These are phyloP conservation scores for Isotomurus palustris DNA, from an alignment of 2,888 invertebrate species.

Conservation along the genomic window DNA sequence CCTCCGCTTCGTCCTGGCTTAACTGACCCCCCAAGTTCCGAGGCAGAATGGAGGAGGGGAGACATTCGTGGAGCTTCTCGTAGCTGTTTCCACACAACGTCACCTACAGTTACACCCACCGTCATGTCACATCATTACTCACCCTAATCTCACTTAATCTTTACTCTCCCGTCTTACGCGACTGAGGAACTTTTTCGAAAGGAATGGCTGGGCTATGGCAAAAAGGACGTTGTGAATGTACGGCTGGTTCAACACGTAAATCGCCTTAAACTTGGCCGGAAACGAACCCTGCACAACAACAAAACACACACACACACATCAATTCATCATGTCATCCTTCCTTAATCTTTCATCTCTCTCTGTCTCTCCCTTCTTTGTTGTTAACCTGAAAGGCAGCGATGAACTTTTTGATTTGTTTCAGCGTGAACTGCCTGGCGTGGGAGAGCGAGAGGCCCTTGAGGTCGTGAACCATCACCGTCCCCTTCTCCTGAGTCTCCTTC, in stretches of 20 bases:
- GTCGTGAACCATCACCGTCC: slow-evolving; percentile 29
- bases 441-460: slow-evolving; percentile 21
- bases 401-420: slow-evolving; percentile 26
- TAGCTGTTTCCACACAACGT: not conserved
- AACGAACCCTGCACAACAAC: slow-evolving; percentile 21
- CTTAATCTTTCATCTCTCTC: too few species aligned
- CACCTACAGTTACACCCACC: too few species aligned
- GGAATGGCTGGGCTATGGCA: slow-evolving; percentile 23
- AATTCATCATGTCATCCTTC: too few species aligned
- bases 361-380: too few species aligned
- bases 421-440: slow-evolving; percentile 22
- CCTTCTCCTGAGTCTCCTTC: slow-evolving; percentile 27
- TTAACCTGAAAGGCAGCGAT: slow-evolving; percentile 25
- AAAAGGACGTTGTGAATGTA: slow-evolving; percentile 22
- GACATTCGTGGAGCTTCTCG: not conserved
- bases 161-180: too few species aligned
- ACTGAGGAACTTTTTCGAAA: slow-evolving; percentile 22
- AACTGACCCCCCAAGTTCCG: not conserved
- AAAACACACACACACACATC: not conserved
- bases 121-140: too few species aligned
- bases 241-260: slow-evolving; percentile 29
- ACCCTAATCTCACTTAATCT: too few species aligned
- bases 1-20: not conserved
- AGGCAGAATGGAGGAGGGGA: not conserved
- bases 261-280: slow-evolving; percentile 29